These are phyloP conservation scores for Elegia similella DNA, from an alignment of 2,888 invertebrate genomes.

Conservation along the genomic window DNA sequence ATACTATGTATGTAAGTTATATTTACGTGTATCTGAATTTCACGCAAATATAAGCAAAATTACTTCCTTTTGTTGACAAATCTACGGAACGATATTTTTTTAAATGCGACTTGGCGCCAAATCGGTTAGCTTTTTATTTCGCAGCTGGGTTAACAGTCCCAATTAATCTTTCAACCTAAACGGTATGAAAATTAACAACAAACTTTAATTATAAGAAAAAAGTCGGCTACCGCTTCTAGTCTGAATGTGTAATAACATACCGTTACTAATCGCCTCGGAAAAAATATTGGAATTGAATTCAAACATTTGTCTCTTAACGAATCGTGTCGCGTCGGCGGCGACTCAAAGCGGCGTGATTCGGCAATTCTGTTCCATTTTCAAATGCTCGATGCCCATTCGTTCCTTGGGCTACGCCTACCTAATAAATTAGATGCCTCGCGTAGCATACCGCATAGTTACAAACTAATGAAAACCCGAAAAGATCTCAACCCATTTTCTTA, in stretches of 20 bases:
- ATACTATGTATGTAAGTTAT: no score
- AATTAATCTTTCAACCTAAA: conserved; percentile 41
- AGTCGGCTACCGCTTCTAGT: conserved; percentile 59
- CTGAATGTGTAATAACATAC: conserved; percentile 63
- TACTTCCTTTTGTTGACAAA: neutral
- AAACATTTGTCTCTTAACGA: conserved; percentile 81
- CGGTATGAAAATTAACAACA: conserved; percentile 55
- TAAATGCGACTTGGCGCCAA: neutral
- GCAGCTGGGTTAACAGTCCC: conserved; percentile 17
- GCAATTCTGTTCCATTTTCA: conserved; percentile 70
- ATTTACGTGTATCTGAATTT: neutral
- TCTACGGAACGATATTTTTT: neutral
- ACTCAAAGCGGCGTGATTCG: conserved; percentile 79
- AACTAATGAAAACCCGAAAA: conserved; percentile 80
- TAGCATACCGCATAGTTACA: conserved; percentile 76
- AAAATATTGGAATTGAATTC: conserved; percentile 77
- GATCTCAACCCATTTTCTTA: conserved; percentile 81
- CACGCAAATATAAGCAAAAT: neutral
- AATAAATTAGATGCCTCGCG: conserved; percentile 78
- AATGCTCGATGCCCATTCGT: conserved; percentile 80
- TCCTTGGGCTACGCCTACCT: conserved; percentile 78
- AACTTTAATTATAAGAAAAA: conserved; percentile 64
- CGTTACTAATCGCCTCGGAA: conserved; percentile 70
- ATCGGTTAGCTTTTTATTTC: neutral
- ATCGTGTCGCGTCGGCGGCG: conserved; percentile 74